Base-by-base conservation (phyloP, 2,888 invertebrate species). In the Eristalinus aeneus region DNA sequence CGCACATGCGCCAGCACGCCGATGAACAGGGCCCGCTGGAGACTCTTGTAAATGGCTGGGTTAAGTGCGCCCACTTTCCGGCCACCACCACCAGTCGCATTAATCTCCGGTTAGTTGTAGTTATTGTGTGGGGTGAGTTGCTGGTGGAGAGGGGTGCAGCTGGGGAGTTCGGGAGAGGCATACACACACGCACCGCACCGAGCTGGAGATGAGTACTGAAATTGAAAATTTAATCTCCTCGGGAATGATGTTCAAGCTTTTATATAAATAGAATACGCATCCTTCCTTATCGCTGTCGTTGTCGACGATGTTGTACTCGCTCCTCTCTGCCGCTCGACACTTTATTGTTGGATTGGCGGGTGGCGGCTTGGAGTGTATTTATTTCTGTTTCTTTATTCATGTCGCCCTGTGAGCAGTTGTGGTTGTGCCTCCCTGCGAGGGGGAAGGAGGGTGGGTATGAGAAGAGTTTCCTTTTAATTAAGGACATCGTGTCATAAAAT, bases 161-260 rank as follows among this genome's bases (percentile, higher is more conserved):
- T 16, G 16, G 5, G 16, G 16, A 16, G 46, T 46, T n/a, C 16
- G 46, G 6, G n/a, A 46, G 56, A 32, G 46, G 20, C 53, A 68
- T 31, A 54, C 16, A 76, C n/a, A 61, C 56, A 58, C 61, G 67
- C 27, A 23, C n/a, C n/a, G 23, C 56, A 73, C 39, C 36, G 27
- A 64, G 63, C 22, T 34, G 46, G 71, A 46, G 79, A 61, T 36
- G 34, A 46, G 23, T 27, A 56, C 72, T 58, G 34, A 73, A 81
- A 85, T 85, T 85, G 85, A 85, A 85, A 85, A 85, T 85, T 85
- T 85, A 85, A 81, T 85, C 72, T 85, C 58, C 23, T 64, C 72
- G 61, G 67, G 76, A 76, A 85, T 75, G 76, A 80, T 56, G 56
- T 80, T 68, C 67, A 63, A 76, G 80, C 65, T 75, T 81, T 36